Percentiles rank a stretch among this genome's conserved stretches.
Evolutionary conservation across 1,140 invertebrate species (phyloP).

Genomic region (Drosophila athabasca): DNA sequence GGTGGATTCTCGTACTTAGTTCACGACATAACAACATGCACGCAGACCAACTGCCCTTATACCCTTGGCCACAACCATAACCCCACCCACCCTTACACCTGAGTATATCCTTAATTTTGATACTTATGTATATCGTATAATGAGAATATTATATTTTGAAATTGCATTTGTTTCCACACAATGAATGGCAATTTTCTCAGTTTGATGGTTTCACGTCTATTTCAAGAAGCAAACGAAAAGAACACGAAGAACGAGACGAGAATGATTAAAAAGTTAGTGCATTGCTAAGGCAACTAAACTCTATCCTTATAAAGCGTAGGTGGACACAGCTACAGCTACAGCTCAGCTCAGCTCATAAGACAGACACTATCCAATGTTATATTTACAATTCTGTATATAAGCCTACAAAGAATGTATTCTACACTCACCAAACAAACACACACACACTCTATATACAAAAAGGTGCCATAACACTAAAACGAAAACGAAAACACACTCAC

Average conservation of each 20-base stretch:
- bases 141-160: constrained; percentile 66
- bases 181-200: constrained; percentile 74
- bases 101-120: constrained; percentile 52
- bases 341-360: constrained; percentile 54
- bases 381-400: constrained; percentile 37
- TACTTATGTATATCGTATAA: constrained; percentile 12
- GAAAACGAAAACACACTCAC: constrained; percentile 44
- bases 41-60: constrained; percentile 16
- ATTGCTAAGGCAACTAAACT: constrained; percentile 68
- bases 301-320: constrained; percentile 68
- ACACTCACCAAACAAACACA: constrained; percentile 41
- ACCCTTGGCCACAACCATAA: constrained; percentile 6
- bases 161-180: constrained; percentile 74
- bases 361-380: constrained; percentile 58
- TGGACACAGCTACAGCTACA: constrained; percentile 14
- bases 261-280: constrained; percentile 40
- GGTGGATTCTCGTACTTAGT: constrained; percentile 69
- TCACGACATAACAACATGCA: constrained; percentile 43
- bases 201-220: constrained; percentile 78
- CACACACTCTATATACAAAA: constrained; percentile 32
- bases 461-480: constrained; percentile 42
- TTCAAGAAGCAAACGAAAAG: constrained; percentile 51
- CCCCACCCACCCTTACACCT: constrained; percentile 28
- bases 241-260: constrained; percentile 27
- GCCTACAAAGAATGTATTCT: constrained; percentile 41